phyloP scores from a whole-genome alignment of 2,888 invertebrate genomes.

The Blera fallax region DNA sequence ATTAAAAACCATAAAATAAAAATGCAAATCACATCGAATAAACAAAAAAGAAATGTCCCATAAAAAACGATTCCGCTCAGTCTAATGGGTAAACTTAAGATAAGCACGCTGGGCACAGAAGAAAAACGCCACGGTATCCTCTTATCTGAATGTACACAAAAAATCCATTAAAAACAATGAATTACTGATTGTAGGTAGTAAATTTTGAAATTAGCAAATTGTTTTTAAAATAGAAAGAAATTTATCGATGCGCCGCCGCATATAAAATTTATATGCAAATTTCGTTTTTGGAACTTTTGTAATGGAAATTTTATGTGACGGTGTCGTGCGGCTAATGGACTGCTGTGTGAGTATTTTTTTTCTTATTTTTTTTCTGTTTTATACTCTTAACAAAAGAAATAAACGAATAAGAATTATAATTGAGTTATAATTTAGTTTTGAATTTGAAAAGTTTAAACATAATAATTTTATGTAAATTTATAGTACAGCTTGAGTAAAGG shows the following conservation, averaged over 20 bases:
- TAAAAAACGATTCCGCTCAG: not conserved
- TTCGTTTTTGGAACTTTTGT: slow-evolving; percentile 37
- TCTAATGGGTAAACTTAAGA: slow-evolving; percentile 40
- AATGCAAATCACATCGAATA: slow-evolving; percentile 35
- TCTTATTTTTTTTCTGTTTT: not conserved
- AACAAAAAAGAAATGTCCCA: slow-evolving; percentile 11
- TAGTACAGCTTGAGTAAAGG: not conserved
- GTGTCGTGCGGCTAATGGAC: slow-evolving; percentile 48
- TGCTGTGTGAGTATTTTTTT: not conserved
- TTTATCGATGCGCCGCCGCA: slow-evolving; percentile 49
- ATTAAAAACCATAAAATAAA: slow-evolving; percentile 41
- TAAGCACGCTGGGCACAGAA: not conserved
- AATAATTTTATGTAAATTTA: slow-evolving; percentile 24
- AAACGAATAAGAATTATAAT: slow-evolving; percentile 31
- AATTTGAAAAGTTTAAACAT: not conserved
- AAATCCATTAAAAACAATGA: slow-evolving; percentile 67
- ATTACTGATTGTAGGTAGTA: slow-evolving; percentile 62
- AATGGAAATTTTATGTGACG: slow-evolving; percentile 46
- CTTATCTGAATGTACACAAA: slow-evolving; percentile 59
- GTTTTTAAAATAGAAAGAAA: slow-evolving; percentile 63
- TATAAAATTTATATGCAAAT: slow-evolving; percentile 58
- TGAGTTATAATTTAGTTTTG: slow-evolving; percentile 7
- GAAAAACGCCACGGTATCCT: not conserved
- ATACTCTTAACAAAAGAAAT: not conserved
- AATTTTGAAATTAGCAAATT: slow-evolving; percentile 62